Conservation (phyloP, 30 jellyfish, hydroid and myxozoan genomes). For the Cassiopea andromeda region DNA sequence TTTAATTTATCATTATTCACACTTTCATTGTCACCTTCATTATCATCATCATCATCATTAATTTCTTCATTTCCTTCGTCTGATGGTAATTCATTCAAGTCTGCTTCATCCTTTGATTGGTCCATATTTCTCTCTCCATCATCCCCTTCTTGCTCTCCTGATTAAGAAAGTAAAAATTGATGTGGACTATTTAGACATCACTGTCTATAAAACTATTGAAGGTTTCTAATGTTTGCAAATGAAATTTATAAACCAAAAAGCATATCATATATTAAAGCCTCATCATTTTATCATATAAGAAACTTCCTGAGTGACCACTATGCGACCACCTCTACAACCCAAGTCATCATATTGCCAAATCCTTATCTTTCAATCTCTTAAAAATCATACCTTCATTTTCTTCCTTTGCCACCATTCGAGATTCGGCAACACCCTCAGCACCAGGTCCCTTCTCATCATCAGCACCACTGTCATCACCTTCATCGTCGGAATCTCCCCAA, state of each 20-base stretch:
- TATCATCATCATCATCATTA: constrained; percentile 58
- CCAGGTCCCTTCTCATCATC: constrained; percentile 87
- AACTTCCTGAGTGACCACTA: too few relatives aligned
- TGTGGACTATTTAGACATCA: too few relatives aligned
- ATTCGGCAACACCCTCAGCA: constrained; percentile 80
- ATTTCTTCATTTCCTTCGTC: constrained; percentile 59
- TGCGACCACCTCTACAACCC: too few relatives aligned
- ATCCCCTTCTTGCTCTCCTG: constrained; percentile 87
- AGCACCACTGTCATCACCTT: constrained; percentile 74
- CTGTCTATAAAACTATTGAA: too few relatives aligned
- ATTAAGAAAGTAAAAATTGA: not conserved
- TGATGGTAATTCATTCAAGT: constrained; percentile 26
- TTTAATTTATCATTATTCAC: constrained; percentile 35
- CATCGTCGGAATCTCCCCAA: constrained; percentile 95
- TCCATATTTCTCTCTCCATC: constrained; percentile 35
- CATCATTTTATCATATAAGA: too few relatives aligned
- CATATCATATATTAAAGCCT: too few relatives aligned
- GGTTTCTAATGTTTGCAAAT: too few relatives aligned
- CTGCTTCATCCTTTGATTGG: constrained; percentile 21
- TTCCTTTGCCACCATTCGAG: constrained; percentile 94
- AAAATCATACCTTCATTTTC: constrained; percentile 78
- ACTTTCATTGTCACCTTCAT: constrained; percentile 26
- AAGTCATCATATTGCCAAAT: too few relatives aligned
- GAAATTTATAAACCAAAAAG: too few relatives aligned
- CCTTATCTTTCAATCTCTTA: too few relatives aligned